Percentiles rank a stretch among this genome's conserved stretches.
These are phyloP conservation scores for Polyommatus icarus DNA, from an alignment of 2,888 invertebrate species.

Conservation along the genomic window DNA sequence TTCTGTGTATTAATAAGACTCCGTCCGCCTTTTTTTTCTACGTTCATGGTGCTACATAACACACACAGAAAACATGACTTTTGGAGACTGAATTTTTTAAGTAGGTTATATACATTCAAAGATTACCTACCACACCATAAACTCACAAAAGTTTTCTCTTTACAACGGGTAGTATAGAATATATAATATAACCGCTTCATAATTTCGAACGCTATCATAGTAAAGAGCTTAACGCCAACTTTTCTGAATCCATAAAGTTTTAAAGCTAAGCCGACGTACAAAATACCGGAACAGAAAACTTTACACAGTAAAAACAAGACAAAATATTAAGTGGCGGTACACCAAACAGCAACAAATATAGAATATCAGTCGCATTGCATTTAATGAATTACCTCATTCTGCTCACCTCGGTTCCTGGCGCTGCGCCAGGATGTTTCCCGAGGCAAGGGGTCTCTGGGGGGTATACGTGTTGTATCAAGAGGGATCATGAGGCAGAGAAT, in stretches of 20 bases:
- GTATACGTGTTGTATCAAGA: background rate
- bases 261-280: background rate
- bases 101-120: no score
- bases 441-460: background rate
- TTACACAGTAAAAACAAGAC: background rate
- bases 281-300: background rate
- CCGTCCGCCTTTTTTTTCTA: no score
- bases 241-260: background rate
- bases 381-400: constrained; percentile 30
- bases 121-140: background rate
- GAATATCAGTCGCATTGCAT: constrained; percentile 22
- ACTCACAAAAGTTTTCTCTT: background rate
- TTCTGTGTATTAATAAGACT: no score
- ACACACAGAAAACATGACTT: no score
- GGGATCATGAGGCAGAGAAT: background rate
- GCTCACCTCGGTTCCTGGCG: constrained; percentile 16
- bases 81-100: no score
- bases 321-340: constrained; percentile 8
- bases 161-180: background rate
- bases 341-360: constrained; percentile 18
- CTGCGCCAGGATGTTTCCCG: background rate
- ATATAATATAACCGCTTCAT: background rate
- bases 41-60: no score
- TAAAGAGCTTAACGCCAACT: background rate
- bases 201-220: background rate